These are phyloP conservation scores for Sebastes dallii DNA, from an alignment of 2,797 vertebrate genomes.

Conservation along the genomic window DNA sequence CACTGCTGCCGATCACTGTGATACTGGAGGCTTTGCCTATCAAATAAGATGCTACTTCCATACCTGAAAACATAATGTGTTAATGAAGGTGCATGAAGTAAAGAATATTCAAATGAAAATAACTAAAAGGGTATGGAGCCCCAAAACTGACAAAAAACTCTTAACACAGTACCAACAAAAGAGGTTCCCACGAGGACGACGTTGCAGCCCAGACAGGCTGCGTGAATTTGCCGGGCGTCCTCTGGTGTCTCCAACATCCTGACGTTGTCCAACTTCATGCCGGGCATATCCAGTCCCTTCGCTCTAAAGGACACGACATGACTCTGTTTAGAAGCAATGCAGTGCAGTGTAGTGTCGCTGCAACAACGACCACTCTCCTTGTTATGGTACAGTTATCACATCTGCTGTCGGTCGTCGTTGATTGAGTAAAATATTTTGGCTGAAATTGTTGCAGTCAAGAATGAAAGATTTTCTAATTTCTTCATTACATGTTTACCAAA, in stretches of 20 bases:
- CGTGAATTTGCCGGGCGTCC: constrained; percentile 82
- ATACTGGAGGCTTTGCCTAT: constrained; percentile 79
- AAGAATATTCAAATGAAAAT: not conserved
- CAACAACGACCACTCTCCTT: not conserved
- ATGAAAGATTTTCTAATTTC: not conserved
- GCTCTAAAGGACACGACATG: constrained; percentile 71
- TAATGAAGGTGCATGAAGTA: not conserved
- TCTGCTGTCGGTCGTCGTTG: not conserved
- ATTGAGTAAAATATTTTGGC: not conserved
- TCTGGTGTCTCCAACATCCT: constrained; percentile 82
- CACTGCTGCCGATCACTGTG: constrained; percentile 84
- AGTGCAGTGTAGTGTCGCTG: not conserved
- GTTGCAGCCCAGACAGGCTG: constrained; percentile 71
- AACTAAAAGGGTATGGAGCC: not conserved
- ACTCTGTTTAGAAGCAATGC: not conserved
- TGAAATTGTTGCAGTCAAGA: not conserved
- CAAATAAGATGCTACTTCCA: constrained; percentile 86
- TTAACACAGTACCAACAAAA: constrained; percentile 72
- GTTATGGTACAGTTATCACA: not conserved
- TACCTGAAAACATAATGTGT: constrained; percentile 72
- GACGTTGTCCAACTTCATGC: constrained; percentile 81
- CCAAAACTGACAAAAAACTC: not conserved
- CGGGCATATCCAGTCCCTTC: constrained; percentile 75
- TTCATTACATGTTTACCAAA: not conserved
- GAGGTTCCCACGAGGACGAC: constrained; percentile 85